Percentiles rank a stretch among this genome's conserved stretches.
Conservation (phyloP, 2,888 invertebrate genomes). For the Neoitamus cyanurus region DNA sequence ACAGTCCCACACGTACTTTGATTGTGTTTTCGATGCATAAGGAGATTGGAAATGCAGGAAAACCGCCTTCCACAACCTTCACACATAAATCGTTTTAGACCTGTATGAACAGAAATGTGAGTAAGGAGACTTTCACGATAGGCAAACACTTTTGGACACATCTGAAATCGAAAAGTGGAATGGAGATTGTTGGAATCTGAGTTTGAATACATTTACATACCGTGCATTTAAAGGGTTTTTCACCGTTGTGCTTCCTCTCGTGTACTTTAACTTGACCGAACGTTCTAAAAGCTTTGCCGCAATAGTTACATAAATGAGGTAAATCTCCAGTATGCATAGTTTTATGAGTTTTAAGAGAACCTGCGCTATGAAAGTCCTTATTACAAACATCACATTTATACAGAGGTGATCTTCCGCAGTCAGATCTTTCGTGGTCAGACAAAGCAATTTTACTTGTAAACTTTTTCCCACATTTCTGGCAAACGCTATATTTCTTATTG, state of each 20-base stretch:
- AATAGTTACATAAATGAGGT: conserved; percentile 60
- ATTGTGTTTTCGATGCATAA: conserved; percentile 68
- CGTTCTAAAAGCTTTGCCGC: conserved; percentile 62
- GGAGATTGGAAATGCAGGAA: conserved; percentile 69
- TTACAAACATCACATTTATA: conserved; percentile 65
- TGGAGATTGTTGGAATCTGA: neutral
- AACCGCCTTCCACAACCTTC: conserved; percentile 68
- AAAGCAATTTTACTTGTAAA: conserved; percentile 65
- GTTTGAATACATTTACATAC: conserved; percentile 56
- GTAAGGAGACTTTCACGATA: conserved; percentile 68
- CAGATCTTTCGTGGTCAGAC: conserved; percentile 65
- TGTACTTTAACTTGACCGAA: conserved; percentile 64
- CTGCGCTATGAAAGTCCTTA: conserved; percentile 65
- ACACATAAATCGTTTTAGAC: conserved; percentile 68
- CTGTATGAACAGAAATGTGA: conserved; percentile 68
- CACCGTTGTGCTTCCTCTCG: conserved; percentile 67
- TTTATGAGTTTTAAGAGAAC: conserved; percentile 67
- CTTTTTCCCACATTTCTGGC: conserved; percentile 64
- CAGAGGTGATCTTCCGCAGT: conserved; percentile 65
- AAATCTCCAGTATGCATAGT: conserved; percentile 64
- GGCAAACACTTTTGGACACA: conserved; percentile 66
- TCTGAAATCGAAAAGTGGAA: conserved; percentile 55
- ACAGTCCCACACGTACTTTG: conserved; percentile 66
- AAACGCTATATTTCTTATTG: conserved; percentile 61
- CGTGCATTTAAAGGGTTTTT: conserved; percentile 68